Evolutionary conservation across 2,888 invertebrate species (phyloP), one percentile per base, ranked within the genome.

Genomic region (Smittia aterrima): DNA sequence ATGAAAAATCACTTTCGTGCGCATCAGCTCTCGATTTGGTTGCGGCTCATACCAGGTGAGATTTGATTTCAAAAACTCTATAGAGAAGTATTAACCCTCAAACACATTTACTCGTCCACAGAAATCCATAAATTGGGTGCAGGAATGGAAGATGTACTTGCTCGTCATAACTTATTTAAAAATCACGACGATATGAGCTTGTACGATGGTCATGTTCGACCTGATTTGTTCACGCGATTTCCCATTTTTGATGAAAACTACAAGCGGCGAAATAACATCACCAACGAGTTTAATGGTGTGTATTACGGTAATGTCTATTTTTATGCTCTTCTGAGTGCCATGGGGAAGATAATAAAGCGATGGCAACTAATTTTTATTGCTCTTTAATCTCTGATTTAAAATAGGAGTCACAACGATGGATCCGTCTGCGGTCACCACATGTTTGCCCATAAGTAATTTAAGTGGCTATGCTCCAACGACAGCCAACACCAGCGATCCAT

Each of bases 11-110:
- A 96, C 84, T 97, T 94, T 84, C 88, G 96, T 67, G 95, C 96
- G 1, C 96, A 96, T 83, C 95, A 96, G 81, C 86, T 97, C 68
- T 96, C 96, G 66, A 93, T 97, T 62, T 98, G 98, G 98, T 84
- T 96, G 7, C 91, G 96, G 4, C 87, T 97, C 6, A 92, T 98
- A 66, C 97, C 97, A 0, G 32, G 32, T 32, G 32, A 32, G 32
- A 3, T 32, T 32, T 32, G 32, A 32, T 32, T 32, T 32, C 9
- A 32, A 32, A 32, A n/a, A n/a, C n/a, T n/a, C n/a, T n/a, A n/a
- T n/a, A n/a, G n/a, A n/a, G n/a, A n/a, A n/a, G n/a, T n/a, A n/a
- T n/a, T n/a, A 32, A 32, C 4, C 32, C 32, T 32, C 32, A 32
- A 32, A n/a, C n/a, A n/a, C n/a, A n/a, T n/a, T n/a, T n/a, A n/a